Conservation (phyloP, 2,797 vertebrate genomes). For the Rhabdophis nuchalis region DNA sequence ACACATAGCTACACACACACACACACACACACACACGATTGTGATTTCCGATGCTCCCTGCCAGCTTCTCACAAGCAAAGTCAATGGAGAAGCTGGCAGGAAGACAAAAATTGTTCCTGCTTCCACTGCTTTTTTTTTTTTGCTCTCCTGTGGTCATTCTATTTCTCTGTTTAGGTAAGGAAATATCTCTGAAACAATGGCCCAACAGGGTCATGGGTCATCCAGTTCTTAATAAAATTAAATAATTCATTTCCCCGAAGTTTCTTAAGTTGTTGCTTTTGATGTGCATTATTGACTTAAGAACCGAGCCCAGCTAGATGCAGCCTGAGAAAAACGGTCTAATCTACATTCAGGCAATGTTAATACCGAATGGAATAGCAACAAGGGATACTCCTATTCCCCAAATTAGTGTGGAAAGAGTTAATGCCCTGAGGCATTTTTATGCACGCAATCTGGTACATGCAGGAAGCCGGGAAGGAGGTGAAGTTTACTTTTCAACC, state of each 20-base stretch:
- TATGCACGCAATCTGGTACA: conserved; percentile 33
- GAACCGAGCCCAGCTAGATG: not conserved
- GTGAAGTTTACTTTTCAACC: conserved; percentile 10
- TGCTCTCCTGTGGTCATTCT: too few species aligned
- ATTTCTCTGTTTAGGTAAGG: not conserved
- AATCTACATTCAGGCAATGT: conserved; percentile 21
- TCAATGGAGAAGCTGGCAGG: not conserved
- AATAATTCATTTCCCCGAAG: not conserved
- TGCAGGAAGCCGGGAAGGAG: conserved; percentile 38
- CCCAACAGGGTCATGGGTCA: not conserved
- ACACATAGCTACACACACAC: too few species aligned
- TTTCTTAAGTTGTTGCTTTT: not conserved
- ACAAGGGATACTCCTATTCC: accelerated
- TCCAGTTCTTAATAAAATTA: not conserved
- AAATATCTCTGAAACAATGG: not conserved
- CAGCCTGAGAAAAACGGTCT: conserved; percentile 15
- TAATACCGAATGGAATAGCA: conserved; percentile 12
- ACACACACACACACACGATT: not conserved
- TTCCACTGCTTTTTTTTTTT: too few species aligned
- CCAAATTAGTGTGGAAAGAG: conserved; percentile 30
- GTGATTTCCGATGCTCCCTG: not conserved
- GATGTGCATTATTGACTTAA: not conserved
- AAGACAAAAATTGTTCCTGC: too few species aligned
- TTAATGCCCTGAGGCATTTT: not conserved
- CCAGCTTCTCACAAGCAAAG: not conserved